Evolutionary conservation across 1,140 invertebrate genomes (phyloP), one percentile per base, ranked within the genome.

Genomic region (Microvelia longipes): DNA sequence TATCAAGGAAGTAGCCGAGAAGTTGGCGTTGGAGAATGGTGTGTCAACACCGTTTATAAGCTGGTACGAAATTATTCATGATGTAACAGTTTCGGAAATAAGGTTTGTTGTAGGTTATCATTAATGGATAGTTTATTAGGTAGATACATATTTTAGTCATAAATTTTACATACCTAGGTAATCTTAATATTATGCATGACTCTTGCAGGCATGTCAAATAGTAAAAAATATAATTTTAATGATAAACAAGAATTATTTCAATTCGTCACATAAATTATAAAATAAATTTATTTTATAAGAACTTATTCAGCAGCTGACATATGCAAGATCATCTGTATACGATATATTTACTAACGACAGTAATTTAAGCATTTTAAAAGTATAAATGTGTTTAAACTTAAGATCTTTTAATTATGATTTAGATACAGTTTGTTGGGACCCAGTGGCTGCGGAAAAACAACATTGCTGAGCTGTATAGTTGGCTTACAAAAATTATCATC

Each of bases 401-500:
- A 50, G 19, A 50, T 50, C 35, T 50, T 50, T 50, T 11, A 19
- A n/a, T 66, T 70, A 5, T 66, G 5, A 75, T 75, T 63, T 68
- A 77, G 76, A 69, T 82, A 82, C 71, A 80, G 80, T 24, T 73
- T 83, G 11, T 73, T 83, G 5, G 79, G 78, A 62, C 80, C 75
- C 66, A 83, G 77, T 69, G 78, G 79, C n/a, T 76, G 77, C 73
- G 75, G 76, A 29, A 77, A 79, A 78, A 78, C 82, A 0, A 83
- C 82, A 1, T 70, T 82, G 25, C 74, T 83, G 2, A 75, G 76
- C 19, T 81, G 78, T 61, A 75, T 82, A 19, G 76, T 82, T 0
- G 82, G 81, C 19, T 71, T 76, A 13, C 72, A 76, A n/a, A 69
- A 72, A 1, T 72, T 81, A 1, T 74, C 75, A 28, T 35, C 71